phyloP scores from a whole-genome alignment of 2,113 vertebrate genomes.

The Ornithorhynchus anatinus region DNA sequence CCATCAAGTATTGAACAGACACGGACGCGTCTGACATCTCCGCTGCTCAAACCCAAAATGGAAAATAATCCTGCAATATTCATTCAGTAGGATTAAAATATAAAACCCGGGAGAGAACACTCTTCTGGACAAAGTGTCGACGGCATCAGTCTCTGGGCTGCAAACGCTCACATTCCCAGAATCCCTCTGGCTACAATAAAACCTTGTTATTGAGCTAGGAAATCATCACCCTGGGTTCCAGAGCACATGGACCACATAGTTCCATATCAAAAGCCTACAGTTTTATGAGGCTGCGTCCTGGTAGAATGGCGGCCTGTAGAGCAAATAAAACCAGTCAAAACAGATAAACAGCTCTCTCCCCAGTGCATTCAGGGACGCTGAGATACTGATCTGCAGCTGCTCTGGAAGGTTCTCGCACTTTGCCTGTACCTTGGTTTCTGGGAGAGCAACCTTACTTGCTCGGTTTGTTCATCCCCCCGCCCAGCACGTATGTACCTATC shows the following conservation, averaged over 20 bases:
- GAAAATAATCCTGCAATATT: not conserved
- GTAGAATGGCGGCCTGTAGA: constrained; percentile 23
- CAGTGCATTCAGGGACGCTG: no score
- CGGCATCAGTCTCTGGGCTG: not conserved
- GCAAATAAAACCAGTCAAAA: constrained; percentile 48
- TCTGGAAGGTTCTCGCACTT: no score
- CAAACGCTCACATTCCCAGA: not conserved
- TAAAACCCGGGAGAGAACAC: not conserved
- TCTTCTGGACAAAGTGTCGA: not conserved
- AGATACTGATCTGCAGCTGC: not conserved
- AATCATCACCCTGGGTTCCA: constrained; percentile 30
- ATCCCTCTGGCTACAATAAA: constrained; percentile 25
- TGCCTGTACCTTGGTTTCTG: no score
- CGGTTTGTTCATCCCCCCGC: no score
- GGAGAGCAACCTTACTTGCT: no score
- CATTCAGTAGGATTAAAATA: not conserved
- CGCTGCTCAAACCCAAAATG: not conserved
- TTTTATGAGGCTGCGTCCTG: constrained; percentile 45
- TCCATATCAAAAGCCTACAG: constrained; percentile 38
- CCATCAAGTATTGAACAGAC: constrained; percentile 6
- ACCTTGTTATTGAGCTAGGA: not conserved
- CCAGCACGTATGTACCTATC: no score
- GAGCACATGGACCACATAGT: not conserved
- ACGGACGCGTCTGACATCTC: constrained; percentile 3
- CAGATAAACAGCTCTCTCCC: constrained; percentile 48